Evolutionary conservation across 92 coral and sea anemone species (phyloP), one percentile per base, ranked within the genome.

Genomic region (Micromussa lordhowensis): DNA sequence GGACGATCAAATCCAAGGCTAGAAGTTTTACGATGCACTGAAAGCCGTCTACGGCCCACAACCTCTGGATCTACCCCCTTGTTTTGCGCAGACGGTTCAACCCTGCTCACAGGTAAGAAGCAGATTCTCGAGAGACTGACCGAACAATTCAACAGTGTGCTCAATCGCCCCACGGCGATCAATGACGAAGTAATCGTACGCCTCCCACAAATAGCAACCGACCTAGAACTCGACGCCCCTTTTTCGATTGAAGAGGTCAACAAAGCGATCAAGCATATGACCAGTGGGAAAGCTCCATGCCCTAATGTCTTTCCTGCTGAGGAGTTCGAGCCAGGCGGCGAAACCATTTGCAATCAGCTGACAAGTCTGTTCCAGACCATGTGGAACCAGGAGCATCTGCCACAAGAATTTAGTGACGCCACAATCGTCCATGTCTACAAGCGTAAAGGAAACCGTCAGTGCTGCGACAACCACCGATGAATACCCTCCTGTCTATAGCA

Each of bases 91-190:
- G 85, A 79, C 30, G 81, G 80, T 30, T 59, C 78, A 6, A 61
- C 48, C 40, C 78, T 78, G 75, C 66, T 85, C 15, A 61, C 77
- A 30, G 84, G 68, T 12, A 68, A 86, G 49, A 68, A 80, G 44
- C 44, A 78, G 68, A 87, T 87, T 12, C 77, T 87, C n/a, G 81
- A 87, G 74, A 68, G 81, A 71, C 71, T 76, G 86, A 86, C 91
- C 0, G 91, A 87, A 35, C 81, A 87, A 68, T 87, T 44, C 31
- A 53, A 77, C 81, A 77, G 18, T 48, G 63, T 77, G 14, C 81
- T 49, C 40, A 77, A 77, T 7, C 38, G 24, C 36, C 81, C 81
- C 14, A 0, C 66, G 10, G 13, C 16, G 21, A 77, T 77, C 63
- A 77, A 77, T 48, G 59, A 53, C 38, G 38, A 48, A 26, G 81